Conservation (phyloP, 2,888 invertebrate species). For the Flexamia atlantica region DNA sequence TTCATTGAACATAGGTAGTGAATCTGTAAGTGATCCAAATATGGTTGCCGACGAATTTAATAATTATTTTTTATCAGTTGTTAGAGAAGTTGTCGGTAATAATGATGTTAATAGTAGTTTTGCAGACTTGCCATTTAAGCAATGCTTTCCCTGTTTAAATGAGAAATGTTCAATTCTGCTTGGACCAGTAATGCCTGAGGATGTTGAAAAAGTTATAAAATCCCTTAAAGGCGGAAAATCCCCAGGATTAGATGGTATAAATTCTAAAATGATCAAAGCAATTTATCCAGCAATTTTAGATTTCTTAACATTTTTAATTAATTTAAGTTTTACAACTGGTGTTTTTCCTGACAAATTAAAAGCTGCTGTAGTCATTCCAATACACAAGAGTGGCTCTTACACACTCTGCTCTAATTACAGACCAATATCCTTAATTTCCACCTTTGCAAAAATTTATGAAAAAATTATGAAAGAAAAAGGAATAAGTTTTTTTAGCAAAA, state of each 20-base stretch:
- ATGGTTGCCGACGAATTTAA: constrained; percentile 8
- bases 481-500: too few species aligned
- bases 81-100: constrained; percentile 12
- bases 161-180: constrained; percentile 17
- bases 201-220: not conserved
- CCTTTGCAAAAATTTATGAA: too few species aligned
- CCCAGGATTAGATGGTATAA: constrained; percentile 2
- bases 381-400: too few species aligned
- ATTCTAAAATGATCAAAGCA: not conserved
- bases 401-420: too few species aligned
- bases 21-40: not conserved
- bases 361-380: too few species aligned
- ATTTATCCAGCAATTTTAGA: constrained; percentile 10
- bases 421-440: too few species aligned
- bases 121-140: not conserved
- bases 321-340: constrained; percentile 27
- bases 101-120: not conserved
- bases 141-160: not conserved
- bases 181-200: not conserved
- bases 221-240: not conserved
- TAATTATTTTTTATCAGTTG: constrained; percentile 32
- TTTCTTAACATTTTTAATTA: constrained; percentile 6
- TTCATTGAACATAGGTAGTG: constrained; percentile 9
- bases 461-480: too few species aligned
- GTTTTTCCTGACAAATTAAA: not conserved